Evolutionary conservation across 2,797 vertebrate genomes (phyloP).

Genomic region (Craterocephalus amniculus): DNA sequence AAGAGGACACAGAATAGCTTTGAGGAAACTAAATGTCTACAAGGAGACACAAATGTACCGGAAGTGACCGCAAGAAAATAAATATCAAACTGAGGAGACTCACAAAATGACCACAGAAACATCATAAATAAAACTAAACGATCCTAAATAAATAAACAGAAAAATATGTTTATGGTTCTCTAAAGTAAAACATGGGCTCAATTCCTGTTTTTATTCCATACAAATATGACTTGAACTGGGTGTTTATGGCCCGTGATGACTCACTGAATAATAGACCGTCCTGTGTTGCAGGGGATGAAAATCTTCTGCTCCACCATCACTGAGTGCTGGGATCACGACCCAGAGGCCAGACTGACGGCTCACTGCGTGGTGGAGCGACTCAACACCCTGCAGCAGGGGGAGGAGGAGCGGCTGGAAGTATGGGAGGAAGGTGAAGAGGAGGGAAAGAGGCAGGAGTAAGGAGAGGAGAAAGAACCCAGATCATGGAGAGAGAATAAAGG

Average conservation of each 20-base stretch:
- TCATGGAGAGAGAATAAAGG: background rate
- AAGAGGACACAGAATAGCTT: background rate
- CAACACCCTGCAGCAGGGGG: slow-evolving; percentile 76
- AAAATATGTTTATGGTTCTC: background rate
- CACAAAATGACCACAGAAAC: background rate
- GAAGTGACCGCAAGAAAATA: background rate
- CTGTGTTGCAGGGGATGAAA: slow-evolving; percentile 84
- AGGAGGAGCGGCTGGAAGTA: slow-evolving; percentile 5
- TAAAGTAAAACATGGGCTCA: background rate
- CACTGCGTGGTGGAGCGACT: slow-evolving; percentile 92
- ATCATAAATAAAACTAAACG: background rate
- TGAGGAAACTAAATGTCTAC: background rate
- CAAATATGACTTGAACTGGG: background rate
- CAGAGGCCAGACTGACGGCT: slow-evolving; percentile 90
- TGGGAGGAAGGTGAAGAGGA: background rate
- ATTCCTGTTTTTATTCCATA: background rate
- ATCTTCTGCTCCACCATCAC: slow-evolving; percentile 89
- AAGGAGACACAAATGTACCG: background rate
- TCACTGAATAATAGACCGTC: background rate
- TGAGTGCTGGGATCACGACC: slow-evolving; percentile 94
- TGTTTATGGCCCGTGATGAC: background rate
- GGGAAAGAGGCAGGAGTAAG: slow-evolving; percentile 1
- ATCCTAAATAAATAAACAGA: background rate
- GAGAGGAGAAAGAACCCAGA: background rate
- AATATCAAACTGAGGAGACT: background rate